Percentiles rank a stretch among this genome's conserved stretches.
phyloP scores from a whole-genome alignment of 1,140 invertebrate genomes.

The Apocrypta bakeri region DNA sequence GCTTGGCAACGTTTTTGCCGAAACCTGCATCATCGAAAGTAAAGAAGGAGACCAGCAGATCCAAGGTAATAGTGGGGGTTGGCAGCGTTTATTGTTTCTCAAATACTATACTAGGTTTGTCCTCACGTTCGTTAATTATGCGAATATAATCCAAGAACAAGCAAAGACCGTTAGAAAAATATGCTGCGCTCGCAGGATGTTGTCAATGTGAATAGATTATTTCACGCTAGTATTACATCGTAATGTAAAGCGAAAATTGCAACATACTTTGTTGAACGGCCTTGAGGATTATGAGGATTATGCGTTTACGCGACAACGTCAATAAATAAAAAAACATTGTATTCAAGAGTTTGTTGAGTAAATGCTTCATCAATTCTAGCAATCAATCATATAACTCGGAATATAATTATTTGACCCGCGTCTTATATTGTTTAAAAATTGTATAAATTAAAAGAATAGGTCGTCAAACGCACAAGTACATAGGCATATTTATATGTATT shows the following conservation, averaged over 20 bases:
- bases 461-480: too few species aligned
- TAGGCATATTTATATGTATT: too few species aligned
- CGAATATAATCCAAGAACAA: constrained; percentile 19
- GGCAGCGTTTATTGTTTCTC: constrained; percentile 29
- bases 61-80: not conserved
- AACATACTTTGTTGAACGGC: not conserved
- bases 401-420: too few species aligned
- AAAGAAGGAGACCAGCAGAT: not conserved
- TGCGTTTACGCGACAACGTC: not conserved
- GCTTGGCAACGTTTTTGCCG: not conserved
- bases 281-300: not conserved
- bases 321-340: too few species aligned
- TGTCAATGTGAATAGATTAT: not conserved
- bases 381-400: too few species aligned
- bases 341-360: not conserved
- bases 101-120: not conserved
- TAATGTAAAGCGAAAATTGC: not conserved
- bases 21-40: not conserved
- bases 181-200: constrained; percentile 31
- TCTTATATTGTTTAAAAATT: too few species aligned
- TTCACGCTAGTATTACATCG: not conserved
- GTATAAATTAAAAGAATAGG: too few species aligned
- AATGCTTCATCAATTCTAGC: not conserved
- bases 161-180: constrained; percentile 24
- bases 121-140: constrained; percentile 32